Evolutionary conservation across 1,140 invertebrate species (phyloP), one percentile per base, ranked within the genome.

Genomic region (Anastrepha ludens): DNA sequence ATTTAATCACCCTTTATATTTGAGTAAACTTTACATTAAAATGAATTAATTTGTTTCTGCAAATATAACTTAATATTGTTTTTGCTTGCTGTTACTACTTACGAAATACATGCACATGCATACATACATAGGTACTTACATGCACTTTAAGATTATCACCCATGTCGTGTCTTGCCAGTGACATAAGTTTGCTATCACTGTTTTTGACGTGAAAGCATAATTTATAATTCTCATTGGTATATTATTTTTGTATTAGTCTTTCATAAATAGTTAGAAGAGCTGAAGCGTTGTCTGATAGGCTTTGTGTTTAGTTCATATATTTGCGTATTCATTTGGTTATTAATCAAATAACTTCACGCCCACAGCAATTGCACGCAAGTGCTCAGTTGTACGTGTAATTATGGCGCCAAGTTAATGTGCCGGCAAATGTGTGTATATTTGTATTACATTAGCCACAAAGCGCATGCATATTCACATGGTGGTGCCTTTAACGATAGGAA

Each of bases 271-370:
- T 29, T 29, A 29, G 29, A 29, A 29, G 29, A 44, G 65, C 15
- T 44, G 3, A 13, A 8, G 39, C 4, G 1, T 41, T 74, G 41
- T 47, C 50, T 55, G 2, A 41, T 20, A 9, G 20, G 4, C 9
- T 67, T 41, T 67, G 64, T 39, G 13, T 39, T 67, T 39, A 41
- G 29, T 29, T 67, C 29, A 67, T 41, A 8, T 74, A 11, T 65
- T 47, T 41, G 6, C 2, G 67, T 41, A 29, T 39, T 15, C 4
- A 44, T 44, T 15, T 11, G 44, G 47, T 20, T 81, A 81, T 81
- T 81, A 81, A 81, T 55, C 5, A 29, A 20, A 9, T 20, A 55
- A 20, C 15, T 81, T 67, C 47, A 81, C 74, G 47, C 74, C 74
- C 47, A 81, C 17, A 44, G 11, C 4, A 47, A 47, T n/a, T 74